phyloP scores from a whole-genome alignment of 2,113 vertebrate species.

The Gasterosteus nipponicus region DNA sequence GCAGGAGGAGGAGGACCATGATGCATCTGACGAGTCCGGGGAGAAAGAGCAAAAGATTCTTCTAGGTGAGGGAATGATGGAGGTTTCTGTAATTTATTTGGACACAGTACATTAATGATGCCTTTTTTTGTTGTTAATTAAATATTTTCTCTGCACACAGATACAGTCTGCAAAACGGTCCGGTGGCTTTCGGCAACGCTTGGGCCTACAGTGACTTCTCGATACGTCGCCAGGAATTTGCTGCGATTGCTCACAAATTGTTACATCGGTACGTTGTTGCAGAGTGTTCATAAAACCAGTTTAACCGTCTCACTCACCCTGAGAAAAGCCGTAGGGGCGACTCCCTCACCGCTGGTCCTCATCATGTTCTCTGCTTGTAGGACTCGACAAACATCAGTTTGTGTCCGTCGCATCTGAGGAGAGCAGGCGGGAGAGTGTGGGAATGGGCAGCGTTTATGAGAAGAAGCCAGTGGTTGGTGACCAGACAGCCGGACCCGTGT shows the following conservation, averaged over 20 bases:
- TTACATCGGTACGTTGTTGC: conserved; percentile 86
- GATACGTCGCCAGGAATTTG: conserved; percentile 92
- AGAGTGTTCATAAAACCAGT: background rate
- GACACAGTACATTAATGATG: no score
- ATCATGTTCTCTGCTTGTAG: conserved; percentile 69
- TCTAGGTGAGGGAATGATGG: conserved; percentile 83
- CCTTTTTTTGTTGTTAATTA: no score
- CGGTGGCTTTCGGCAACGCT: conserved; percentile 95
- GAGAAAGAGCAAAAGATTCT: conserved; percentile 95
- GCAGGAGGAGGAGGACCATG: conserved; percentile 79
- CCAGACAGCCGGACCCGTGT: conserved; percentile 88
- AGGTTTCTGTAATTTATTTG: background rate
- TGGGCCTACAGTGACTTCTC: conserved; percentile 93
- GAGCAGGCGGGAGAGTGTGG: conserved; percentile 78
- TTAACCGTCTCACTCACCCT: background rate
- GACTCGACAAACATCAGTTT: conserved; percentile 92
- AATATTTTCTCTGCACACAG: conserved; percentile 76
- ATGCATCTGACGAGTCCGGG: conserved; percentile 82
- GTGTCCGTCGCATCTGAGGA: conserved; percentile 78
- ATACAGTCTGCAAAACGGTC: conserved; percentile 97
- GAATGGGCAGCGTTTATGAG: conserved; percentile 90
- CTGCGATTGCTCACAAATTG: conserved; percentile 95
- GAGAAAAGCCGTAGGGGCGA: background rate
- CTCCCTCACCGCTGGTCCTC: background rate
- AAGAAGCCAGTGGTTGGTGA: conserved; percentile 91